Conservation (phyloP, 2,113 vertebrate genomes). For the Ctenomys sociabilis region DNA sequence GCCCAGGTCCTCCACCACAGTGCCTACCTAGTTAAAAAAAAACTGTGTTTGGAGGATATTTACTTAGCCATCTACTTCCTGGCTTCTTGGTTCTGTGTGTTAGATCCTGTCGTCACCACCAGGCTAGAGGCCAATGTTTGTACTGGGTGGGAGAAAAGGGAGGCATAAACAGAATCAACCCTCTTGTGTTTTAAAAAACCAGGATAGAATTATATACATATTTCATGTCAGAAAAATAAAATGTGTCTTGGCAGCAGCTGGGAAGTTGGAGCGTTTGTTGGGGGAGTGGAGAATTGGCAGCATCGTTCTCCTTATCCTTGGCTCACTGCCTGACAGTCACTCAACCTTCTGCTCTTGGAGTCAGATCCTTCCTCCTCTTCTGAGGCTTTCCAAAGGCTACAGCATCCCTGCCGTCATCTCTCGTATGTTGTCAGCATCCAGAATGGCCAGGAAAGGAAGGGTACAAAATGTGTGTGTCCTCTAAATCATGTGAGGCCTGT, state of each 20-base stretch:
- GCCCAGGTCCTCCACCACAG: background rate
- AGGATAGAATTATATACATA: slow-evolving; percentile 80
- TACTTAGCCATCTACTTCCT: slow-evolving; percentile 63
- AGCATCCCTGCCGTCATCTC: slow-evolving; percentile 41
- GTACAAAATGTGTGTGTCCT: background rate
- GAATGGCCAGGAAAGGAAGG: background rate
- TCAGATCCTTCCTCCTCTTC: slow-evolving; percentile 34
- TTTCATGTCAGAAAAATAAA: slow-evolving; percentile 82
- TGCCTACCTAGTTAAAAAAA: slow-evolving; percentile 31
- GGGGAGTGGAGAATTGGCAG: slow-evolving; percentile 77
- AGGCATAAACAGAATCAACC: slow-evolving; percentile 81
- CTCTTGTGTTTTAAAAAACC: slow-evolving; percentile 79
- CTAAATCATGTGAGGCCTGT: background rate
- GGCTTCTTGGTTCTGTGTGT: slow-evolving; percentile 65
- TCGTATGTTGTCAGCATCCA: background rate
- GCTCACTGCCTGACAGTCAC: slow-evolving; percentile 73
- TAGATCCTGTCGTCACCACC: slow-evolving; percentile 67
- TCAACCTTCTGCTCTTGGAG: slow-evolving; percentile 74
- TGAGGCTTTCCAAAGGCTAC: slow-evolving; percentile 66
- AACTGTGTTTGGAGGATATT: background rate
- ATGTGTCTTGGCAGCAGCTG: slow-evolving; percentile 78
- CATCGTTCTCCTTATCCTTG: slow-evolving; percentile 61
- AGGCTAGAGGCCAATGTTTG: slow-evolving; percentile 79
- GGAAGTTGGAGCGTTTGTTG: slow-evolving; percentile 59
- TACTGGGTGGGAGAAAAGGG: slow-evolving; percentile 76